These are phyloP conservation scores for Oostethus manadensis DNA, from an alignment of 2,113 vertebrate species.

Conservation along the genomic window DNA sequence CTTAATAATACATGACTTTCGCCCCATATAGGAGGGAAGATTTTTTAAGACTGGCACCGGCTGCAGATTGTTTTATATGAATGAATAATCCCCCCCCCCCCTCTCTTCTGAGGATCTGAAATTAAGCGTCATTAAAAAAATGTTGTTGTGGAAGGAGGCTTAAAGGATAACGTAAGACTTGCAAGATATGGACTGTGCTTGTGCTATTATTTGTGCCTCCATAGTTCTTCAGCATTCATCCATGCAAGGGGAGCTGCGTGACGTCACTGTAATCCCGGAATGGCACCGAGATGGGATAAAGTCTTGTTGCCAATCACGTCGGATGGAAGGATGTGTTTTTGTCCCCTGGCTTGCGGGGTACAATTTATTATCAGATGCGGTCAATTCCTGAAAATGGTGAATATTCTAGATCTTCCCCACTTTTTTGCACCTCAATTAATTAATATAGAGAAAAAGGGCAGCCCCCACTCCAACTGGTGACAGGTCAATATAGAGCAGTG, in stretches of 20 bases:
- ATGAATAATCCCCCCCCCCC: slow-evolving; percentile 74
- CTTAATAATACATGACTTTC: slow-evolving; percentile 88
- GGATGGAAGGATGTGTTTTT: slow-evolving; percentile 63
- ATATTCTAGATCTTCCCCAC: too few species aligned
- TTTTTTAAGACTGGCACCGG: slow-evolving; percentile 67
- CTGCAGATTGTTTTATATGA: slow-evolving; percentile 79
- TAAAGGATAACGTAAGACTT: slow-evolving; percentile 82
- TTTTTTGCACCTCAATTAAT: slow-evolving; percentile 23
- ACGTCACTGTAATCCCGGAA: slow-evolving; percentile 95
- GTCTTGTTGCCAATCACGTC: slow-evolving; percentile 82
- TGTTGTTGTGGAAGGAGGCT: slow-evolving; percentile 80
- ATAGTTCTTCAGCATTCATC: slow-evolving; percentile 86
- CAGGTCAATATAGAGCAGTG: slow-evolving; percentile 78
- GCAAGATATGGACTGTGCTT: slow-evolving; percentile 81
- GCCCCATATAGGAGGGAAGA: slow-evolving; percentile 74
- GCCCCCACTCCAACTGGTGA: slow-evolving; percentile 58
- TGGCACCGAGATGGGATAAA: slow-evolving; percentile 78
- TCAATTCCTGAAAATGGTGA: too few species aligned
- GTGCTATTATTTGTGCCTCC: slow-evolving; percentile 90
- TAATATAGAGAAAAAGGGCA: slow-evolving; percentile 57
- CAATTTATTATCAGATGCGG: too few species aligned
- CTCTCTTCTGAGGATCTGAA: slow-evolving; percentile 60
- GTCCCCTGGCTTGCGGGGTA: slow-evolving; percentile 18
- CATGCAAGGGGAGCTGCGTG: slow-evolving; percentile 87
- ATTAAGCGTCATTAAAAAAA: slow-evolving; percentile 75